A percentile compares a stretch with the other conserved stretches of the same genome.
Conservation (phyloP, 2,797 vertebrate species). For the Moxostoma hubbsi region DNA sequence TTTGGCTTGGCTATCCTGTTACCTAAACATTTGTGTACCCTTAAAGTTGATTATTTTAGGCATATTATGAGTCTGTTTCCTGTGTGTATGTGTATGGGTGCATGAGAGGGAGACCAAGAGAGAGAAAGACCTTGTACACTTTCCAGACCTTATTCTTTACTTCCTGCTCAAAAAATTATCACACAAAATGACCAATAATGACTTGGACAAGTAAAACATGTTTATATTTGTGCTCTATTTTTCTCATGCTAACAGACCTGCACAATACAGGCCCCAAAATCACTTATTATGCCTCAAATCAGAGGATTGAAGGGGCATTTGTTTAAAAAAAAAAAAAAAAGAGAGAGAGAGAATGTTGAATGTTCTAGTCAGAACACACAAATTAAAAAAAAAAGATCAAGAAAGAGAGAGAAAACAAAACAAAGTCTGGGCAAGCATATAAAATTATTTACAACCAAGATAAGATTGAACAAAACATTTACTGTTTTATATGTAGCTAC, state of each 20-base stretch:
- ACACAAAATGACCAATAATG: conserved; percentile 65
- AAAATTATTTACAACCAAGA: conserved; percentile 90
- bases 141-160: conserved; percentile 48
- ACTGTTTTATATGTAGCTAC: conserved; percentile 83
- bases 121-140: conserved; percentile 23
- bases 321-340: conserved; percentile 39
- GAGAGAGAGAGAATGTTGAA: conserved; percentile 63
- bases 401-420: conserved; percentile 59
- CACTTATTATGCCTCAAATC: conserved; percentile 56
- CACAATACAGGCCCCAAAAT: conserved; percentile 56
- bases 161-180: conserved; percentile 63
- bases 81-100: not conserved
- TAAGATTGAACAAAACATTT: conserved; percentile 84
- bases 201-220: conserved; percentile 73
- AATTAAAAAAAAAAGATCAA: conserved; percentile 50
- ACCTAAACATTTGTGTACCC: not conserved
- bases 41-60: conserved; percentile 27
- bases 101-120: not conserved
- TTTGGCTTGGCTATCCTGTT: conserved; percentile 21
- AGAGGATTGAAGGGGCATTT: conserved; percentile 27
- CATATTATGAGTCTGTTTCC: conserved; percentile 11
- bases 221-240: conserved; percentile 79
- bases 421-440: conserved; percentile 75
- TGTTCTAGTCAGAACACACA: conserved; percentile 71
- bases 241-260: conserved; percentile 70